Evolutionary conservation across 2,888 invertebrate species (phyloP).

Genomic region (Thera britannica): DNA sequence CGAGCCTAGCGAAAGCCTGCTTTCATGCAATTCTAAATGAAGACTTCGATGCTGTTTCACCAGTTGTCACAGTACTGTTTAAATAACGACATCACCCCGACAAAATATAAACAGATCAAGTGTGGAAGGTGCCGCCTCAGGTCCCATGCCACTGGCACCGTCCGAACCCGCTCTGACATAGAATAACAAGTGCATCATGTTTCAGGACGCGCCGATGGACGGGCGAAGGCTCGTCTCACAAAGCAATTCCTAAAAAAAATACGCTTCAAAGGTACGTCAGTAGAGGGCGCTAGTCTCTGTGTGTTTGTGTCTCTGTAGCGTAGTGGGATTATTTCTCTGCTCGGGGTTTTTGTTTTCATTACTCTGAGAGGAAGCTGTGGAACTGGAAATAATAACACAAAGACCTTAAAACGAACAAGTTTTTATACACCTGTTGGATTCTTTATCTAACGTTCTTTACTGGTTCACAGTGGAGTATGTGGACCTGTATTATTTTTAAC

Average conservation of each 20-base stretch:
- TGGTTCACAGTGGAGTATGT: not conserved
- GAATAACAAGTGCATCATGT: slow-evolving; percentile 41
- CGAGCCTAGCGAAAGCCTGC: too few relatives aligned
- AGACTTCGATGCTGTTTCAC: too few relatives aligned
- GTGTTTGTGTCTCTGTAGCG: slow-evolving; percentile 33
- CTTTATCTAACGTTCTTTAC: not conserved
- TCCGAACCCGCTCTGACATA: not conserved
- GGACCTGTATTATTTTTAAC: not conserved
- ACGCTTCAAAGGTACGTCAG: slow-evolving; percentile 77
- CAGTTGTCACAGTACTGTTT: too few relatives aligned
- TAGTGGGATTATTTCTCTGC: slow-evolving; percentile 26
- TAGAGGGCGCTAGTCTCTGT: slow-evolving; percentile 62
- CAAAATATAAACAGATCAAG: not conserved
- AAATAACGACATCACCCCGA: not conserved
- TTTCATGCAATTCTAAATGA: too few relatives aligned
- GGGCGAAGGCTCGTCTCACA: slow-evolving; percentile 68
- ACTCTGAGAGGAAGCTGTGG: slow-evolving; percentile 12
- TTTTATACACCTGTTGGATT: slow-evolving; percentile 9
- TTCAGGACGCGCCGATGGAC: slow-evolving; percentile 70
- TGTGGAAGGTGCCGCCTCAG: not conserved
- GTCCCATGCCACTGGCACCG: not conserved
- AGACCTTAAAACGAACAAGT: not conserved
- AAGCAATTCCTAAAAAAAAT: slow-evolving; percentile 78
- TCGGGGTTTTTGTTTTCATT: slow-evolving; percentile 29
- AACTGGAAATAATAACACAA: slow-evolving; percentile 1